Percentiles rank a stretch among this genome's conserved stretches.
Evolutionary conservation across 2,797 vertebrate genomes (phyloP).

Genomic region (Diplodus puntazzo): DNA sequence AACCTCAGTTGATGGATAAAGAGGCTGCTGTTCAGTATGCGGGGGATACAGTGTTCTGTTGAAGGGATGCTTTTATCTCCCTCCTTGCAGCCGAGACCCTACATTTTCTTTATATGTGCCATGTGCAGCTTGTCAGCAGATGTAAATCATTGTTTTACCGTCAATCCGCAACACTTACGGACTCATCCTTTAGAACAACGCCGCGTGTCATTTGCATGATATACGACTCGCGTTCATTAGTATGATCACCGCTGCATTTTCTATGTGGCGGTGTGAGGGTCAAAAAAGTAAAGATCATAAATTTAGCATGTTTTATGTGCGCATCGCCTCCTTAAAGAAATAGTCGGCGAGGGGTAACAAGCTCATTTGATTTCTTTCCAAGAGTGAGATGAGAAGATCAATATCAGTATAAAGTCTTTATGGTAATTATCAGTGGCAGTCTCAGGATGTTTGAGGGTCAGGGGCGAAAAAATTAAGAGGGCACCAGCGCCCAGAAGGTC

Average conservation of each 20-base stretch:
- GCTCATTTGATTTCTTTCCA: not conserved
- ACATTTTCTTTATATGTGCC: conserved; percentile 63
- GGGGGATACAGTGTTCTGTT: conserved; percentile 45
- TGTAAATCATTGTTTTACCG: conserved; percentile 67
- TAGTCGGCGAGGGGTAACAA: not conserved
- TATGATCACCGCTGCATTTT: not conserved
- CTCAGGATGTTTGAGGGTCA: too few species aligned
- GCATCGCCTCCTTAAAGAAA: not conserved
- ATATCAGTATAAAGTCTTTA: not conserved
- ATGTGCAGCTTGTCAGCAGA: conserved; percentile 58
- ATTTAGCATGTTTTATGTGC: not conserved
- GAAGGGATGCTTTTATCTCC: conserved; percentile 71
- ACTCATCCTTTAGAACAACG: conserved; percentile 12
- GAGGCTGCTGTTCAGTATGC: conserved; percentile 71
- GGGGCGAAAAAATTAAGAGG: too few species aligned
- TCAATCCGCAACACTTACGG: conserved; percentile 42
- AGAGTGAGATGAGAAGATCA: not conserved
- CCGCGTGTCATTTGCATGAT: conserved; percentile 27
- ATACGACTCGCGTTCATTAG: conserved; percentile 19
- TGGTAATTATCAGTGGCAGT: not conserved
- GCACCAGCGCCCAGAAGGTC: too few species aligned
- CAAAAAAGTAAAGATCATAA: conserved; percentile 13
- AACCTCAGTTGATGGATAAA: conserved; percentile 68
- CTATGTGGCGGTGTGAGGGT: conserved; percentile 1
- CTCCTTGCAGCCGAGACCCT: conserved; percentile 51